These are phyloP conservation scores for Folsomia candida DNA, from an alignment of 2,888 invertebrate species.

Conservation along the genomic window DNA sequence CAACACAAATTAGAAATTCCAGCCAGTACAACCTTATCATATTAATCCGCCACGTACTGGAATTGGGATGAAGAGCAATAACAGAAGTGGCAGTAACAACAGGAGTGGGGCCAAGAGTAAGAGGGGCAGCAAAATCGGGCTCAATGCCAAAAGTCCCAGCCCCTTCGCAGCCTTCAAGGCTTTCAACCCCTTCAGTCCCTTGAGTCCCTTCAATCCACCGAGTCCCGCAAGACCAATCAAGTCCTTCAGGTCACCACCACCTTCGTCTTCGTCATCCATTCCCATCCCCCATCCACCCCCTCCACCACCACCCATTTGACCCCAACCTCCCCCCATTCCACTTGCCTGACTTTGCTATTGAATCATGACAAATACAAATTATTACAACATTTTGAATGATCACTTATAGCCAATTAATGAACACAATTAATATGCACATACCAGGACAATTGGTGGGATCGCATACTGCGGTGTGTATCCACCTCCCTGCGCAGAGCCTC, in stretches of 20 bases:
- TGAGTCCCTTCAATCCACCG: conserved; percentile 38
- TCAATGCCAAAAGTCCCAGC: conserved; percentile 37
- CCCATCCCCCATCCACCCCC: conserved; percentile 41
- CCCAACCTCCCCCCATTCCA: conserved; percentile 13
- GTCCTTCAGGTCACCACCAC: conserved; percentile 41
- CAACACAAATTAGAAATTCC: too few relatives aligned
- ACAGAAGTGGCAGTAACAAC: conserved; percentile 27
- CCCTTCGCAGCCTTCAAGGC: conserved; percentile 41
- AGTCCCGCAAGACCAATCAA: conserved; percentile 42
- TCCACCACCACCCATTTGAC: conserved; percentile 6
- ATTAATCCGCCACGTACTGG: too few relatives aligned
- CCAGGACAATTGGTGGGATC: conserved; percentile 48
- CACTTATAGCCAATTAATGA: conserved; percentile 1
- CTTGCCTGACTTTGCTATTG: conserved; percentile 15
- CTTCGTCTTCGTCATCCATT: conserved; percentile 34
- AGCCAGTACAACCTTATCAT: too few relatives aligned
- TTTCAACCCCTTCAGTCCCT: conserved; percentile 46
- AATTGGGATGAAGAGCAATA: conserved; percentile 37
- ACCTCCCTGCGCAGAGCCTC: conserved; percentile 30
- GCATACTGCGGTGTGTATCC: conserved; percentile 44
- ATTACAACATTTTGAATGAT: background rate
- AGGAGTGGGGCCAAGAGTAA: conserved; percentile 32
- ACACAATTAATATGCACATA: too few relatives aligned
- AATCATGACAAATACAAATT: background rate
- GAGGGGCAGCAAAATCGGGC: conserved; percentile 29